Evolutionary conservation across 2,113 vertebrate genomes (phyloP), one percentile per base, ranked within the genome.

Genomic region (Gopherus evgoodei): DNA sequence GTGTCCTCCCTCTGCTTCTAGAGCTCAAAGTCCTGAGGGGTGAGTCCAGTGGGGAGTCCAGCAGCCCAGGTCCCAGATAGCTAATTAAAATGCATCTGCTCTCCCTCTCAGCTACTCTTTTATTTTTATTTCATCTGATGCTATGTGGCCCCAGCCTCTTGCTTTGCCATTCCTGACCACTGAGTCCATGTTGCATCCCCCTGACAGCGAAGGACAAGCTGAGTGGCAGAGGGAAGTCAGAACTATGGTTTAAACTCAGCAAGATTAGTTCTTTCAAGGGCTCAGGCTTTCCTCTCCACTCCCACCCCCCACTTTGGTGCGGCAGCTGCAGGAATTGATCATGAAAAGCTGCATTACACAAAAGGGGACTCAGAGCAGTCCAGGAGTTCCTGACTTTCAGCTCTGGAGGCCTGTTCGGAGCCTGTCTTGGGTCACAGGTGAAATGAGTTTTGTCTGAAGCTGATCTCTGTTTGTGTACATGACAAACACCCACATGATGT

Each of bases 161-260:
- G 9, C 62, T 54, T 17, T 69, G 49, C 47, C 52, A 29, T 38
- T 44, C 11, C 27, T 3, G 27, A 42, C 17, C 49, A 57, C 69
- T 13, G 8, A 57, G 35, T 29, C 49, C 52, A 31, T 24, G 29
- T 5, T 11, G 8, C 29, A 35, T 52, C 49, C 38, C 35, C 21
- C 65, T 35, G 8, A 13, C 81, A 86, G n/a, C 16, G 17, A 57
- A 85, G 52, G 79, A 42, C 53, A 44, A 24, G 3, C 44, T 3
- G 24, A 5, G 2, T 0, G 8, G 59, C 1, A 2, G 3, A 78
- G 21, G 8, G 56, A 81, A 87, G 25, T 0, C 9, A 10, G 31
- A 44, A 44, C 27, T n/a, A 0, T 29, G 8, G 65, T 90, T 56
- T 56, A 6, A 29, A 87, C 11, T 22, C 38, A 80, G n/a, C 49